Evolutionary conservation across 2,113 vertebrate genomes (phyloP).

Genomic region (Pituophis catenifer): DNA sequence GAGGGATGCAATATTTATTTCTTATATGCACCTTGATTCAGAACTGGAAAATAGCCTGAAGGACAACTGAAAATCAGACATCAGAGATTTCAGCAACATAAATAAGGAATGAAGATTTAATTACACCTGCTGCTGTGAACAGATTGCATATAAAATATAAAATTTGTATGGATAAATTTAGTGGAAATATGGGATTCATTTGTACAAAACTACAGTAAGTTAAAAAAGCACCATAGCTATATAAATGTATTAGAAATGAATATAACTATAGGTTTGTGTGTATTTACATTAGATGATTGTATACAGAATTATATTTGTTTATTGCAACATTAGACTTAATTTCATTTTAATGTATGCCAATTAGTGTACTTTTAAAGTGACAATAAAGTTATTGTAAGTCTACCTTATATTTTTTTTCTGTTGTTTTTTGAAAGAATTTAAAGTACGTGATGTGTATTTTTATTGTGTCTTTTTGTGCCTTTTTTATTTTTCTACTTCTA

Average conservation of each 20-base stretch:
- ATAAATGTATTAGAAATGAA: no score
- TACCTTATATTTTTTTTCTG: neutral
- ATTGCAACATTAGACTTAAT: neutral
- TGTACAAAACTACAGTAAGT: no score
- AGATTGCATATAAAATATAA: neutral
- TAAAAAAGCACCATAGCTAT: no score
- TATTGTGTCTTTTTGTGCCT: neutral
- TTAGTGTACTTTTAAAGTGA: no score
- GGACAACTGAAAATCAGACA: neutral
- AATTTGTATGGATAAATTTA: neutral
- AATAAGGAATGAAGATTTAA: neutral
- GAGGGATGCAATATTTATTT: neutral
- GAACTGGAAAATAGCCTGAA: neutral
- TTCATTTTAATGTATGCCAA: no score
- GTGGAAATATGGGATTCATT: neutral
- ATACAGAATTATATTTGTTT: neutral
- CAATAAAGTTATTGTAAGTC: no score
- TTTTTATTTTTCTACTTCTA: neutral
- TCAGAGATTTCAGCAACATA: neutral
- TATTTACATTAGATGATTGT: neutral
- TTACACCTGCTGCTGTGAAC: neutral
- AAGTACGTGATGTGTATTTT: neutral
- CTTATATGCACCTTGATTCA: neutral
- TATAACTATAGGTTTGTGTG: neutral
- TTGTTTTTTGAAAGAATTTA: neutral